These are phyloP conservation scores for Acromyrmex echinatior DNA, from an alignment of 1,140 invertebrate species.

Conservation along the genomic window DNA sequence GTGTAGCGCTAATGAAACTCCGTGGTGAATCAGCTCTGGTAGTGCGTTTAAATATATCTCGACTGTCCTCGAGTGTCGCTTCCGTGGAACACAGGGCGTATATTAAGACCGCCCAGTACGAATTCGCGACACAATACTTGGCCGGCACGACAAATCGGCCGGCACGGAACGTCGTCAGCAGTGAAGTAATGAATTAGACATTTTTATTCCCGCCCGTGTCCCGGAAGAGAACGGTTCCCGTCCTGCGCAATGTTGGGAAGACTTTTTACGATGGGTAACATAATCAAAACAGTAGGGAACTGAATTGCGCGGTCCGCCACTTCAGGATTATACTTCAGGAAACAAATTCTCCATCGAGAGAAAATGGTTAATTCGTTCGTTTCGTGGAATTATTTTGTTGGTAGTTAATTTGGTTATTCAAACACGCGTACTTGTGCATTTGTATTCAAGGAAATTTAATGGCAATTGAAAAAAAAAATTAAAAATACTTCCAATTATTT, in stretches of 20 bases:
- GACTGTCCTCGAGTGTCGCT: constrained; percentile 58
- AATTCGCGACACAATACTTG: constrained; percentile 67
- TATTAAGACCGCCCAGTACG: constrained; percentile 60
- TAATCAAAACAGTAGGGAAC: constrained; percentile 2
- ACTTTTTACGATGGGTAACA: constrained; percentile 23
- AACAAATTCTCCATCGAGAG: background rate
- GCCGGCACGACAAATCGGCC: constrained; percentile 10
- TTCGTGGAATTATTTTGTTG: background rate
- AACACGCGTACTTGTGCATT: background rate
- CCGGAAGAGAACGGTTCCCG: background rate
- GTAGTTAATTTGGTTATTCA: background rate
- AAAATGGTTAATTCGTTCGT: background rate
- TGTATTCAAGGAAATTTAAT: background rate
- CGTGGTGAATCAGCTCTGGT: constrained; percentile 65
- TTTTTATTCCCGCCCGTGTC: constrained; percentile 57
- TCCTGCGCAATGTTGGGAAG: constrained; percentile 9
- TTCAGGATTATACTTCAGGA: background rate
- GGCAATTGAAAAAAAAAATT: background rate
- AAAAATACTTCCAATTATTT: background rate
- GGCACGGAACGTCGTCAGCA: background rate
- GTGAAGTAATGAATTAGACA: constrained; percentile 38
- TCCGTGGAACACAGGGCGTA: constrained; percentile 47
- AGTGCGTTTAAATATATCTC: constrained; percentile 69
- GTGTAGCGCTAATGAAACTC: constrained; percentile 58
- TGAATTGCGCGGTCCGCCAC: background rate